Evolutionary conservation across 2,113 vertebrate genomes (phyloP).

Genomic region (Chlamydotis undulata): DNA sequence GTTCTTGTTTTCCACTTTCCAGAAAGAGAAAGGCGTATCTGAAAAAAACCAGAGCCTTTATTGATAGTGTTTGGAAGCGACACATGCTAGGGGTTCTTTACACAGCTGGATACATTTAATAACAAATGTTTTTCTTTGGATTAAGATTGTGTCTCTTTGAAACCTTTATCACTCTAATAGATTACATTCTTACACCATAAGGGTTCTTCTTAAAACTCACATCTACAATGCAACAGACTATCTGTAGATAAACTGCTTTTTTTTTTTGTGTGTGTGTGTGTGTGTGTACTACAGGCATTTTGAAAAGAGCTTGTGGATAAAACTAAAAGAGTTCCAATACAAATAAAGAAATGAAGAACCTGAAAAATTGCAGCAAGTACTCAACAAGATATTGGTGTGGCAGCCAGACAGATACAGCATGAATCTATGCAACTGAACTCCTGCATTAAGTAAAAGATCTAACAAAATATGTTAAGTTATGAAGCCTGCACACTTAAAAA

Average conservation of each 20-base stretch:
- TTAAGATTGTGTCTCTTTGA: neutral
- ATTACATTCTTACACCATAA: neutral
- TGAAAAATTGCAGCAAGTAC: constrained; percentile 21
- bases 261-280: neutral
- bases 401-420: neutral
- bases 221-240: neutral
- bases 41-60: neutral
- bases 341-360: constrained; percentile 39
- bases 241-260: constrained; percentile 15
- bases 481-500: neutral
- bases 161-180: neutral
- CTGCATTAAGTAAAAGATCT: constrained; percentile 16
- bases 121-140: neutral
- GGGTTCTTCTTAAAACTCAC: neutral
- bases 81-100: neutral
- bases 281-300: neutral
- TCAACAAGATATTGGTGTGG: constrained; percentile 23
- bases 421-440: constrained; percentile 10
- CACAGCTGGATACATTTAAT: neutral
- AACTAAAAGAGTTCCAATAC: constrained; percentile 48
- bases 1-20: too few species aligned
- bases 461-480: constrained; percentile 33
- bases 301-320: constrained; percentile 51
- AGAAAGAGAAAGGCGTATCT: neutral
- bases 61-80: neutral